Conservation (phyloP, 1,140 invertebrate species). For the Condylostylus longicornis region DNA sequence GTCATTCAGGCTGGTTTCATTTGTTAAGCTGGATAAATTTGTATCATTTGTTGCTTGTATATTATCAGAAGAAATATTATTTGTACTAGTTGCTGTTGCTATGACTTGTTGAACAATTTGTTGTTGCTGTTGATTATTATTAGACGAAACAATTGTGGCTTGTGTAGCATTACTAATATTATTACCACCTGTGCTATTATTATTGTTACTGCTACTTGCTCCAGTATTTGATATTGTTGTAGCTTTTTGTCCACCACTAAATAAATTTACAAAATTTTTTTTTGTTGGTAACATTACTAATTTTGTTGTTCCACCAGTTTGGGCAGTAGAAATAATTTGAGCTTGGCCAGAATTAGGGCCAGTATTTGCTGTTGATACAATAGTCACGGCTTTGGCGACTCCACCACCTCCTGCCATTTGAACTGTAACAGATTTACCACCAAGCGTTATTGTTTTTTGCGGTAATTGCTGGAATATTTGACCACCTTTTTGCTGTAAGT, state of each 20-base stretch:
- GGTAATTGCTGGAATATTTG: conserved; percentile 11
- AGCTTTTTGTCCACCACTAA: conserved; percentile 11
- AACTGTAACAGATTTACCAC: conserved; percentile 55
- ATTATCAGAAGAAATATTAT: too few relatives aligned
- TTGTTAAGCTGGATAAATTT: conserved; percentile 45
- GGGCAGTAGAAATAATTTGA: conserved; percentile 38
- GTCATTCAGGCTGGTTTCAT: conserved; percentile 47
- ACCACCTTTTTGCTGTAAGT: conserved; percentile 1
- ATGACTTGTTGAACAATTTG: conserved; percentile 1
- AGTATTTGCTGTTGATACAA: conserved; percentile 14
- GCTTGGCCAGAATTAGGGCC: conserved; percentile 20
- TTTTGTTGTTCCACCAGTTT: conserved; percentile 16
- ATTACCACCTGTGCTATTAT: conserved; percentile 8
- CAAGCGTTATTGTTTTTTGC: conserved; percentile 44
- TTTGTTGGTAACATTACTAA: conserved; percentile 29
- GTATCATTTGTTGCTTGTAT: conserved; percentile 48
- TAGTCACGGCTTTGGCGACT: conserved; percentile 28
- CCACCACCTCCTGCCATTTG: conserved; percentile 36
- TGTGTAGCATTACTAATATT: conserved; percentile 7
- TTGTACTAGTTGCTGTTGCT: conserved; percentile 5
- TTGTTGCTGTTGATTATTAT: conserved; percentile 26
- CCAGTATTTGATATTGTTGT: not conserved
- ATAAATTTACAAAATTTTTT: conserved; percentile 25
- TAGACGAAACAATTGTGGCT: conserved; percentile 15
- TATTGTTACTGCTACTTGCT: too few relatives aligned